Evolutionary conservation across 2,797 vertebrate genomes (phyloP).

Genomic region (Lutjanus campechanus): DNA sequence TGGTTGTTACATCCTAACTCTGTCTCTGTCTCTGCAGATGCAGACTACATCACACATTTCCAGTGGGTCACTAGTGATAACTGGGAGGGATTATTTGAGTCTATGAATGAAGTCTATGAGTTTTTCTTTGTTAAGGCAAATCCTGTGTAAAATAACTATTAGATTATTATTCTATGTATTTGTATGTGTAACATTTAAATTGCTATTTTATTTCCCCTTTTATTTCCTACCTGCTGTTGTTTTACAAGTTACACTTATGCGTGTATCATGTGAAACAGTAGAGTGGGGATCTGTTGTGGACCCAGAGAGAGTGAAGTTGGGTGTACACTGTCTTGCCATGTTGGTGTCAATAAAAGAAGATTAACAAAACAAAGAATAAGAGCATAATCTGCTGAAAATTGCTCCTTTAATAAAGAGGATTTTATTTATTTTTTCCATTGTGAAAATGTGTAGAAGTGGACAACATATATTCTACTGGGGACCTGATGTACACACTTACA

Average conservation of each 20-base stretch:
- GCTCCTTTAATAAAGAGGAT: slow-evolving; percentile 4
- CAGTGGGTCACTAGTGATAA: no score
- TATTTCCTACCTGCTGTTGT: not conserved
- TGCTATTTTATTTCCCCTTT: not conserved
- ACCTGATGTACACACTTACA: not conserved
- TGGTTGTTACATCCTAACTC: no score
- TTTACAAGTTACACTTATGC: not conserved
- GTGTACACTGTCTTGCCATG: not conserved
- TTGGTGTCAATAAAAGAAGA: not conserved
- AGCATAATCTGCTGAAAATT: not conserved
- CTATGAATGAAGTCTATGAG: no score
- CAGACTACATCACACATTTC: no score
- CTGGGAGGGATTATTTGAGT: no score
- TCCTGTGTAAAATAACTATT: no score
- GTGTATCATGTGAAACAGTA: not conserved
- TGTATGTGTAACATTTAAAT: not conserved
- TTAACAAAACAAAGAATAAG: slow-evolving; percentile 18
- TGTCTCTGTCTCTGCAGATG: no score
- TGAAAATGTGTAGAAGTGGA: not conserved
- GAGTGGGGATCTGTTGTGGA: not conserved
- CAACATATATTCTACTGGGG: not conserved
- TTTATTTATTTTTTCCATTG: not conserved
- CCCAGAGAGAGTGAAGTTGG: not conserved
- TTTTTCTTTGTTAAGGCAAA: no score
- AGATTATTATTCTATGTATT: not conserved